Evolutionary conservation across 2,113 vertebrate genomes (phyloP), one percentile per base, ranked within the genome.

Genomic region (Mastomys coucha): DNA sequence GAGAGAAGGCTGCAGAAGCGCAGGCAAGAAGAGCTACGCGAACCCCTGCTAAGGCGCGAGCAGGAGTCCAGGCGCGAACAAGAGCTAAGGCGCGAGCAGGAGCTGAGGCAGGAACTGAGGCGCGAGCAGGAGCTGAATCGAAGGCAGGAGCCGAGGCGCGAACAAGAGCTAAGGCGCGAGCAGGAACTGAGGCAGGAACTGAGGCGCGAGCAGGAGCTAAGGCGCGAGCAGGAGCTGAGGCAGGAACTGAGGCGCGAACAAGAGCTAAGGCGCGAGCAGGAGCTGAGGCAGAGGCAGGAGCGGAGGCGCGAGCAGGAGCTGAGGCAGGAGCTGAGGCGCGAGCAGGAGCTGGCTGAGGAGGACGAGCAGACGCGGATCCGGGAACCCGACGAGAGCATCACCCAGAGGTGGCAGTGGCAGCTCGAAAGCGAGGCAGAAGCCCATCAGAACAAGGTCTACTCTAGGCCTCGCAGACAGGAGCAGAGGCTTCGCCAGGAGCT

Each of bases 391-490:
- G 24, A 97, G 33, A 81, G 63, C 63, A 88, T 45, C 36, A 31
- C 39, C n/a, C 56, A 56, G 11, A 77, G 60, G 31, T 96, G 89
- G 97, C 97, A 90, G 80, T 87, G 91, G 97, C 96, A 96, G 82
- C 91, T 96, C 2, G 97, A 97, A 60, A 88, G 80, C 1, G 97
- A 97, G 42, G 94, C 75, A 0, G 91, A 95, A 4, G 95, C 95
- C 0, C 97, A 91, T 2, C 97, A 97, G 58, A 96, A 69, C 90
- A 97, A 97, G 85, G 93, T 97, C 39, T 97, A 96, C 94, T 94
- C 97, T 26, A 60, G 76, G 91, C 97, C 97, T 19, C 17, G 51
- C 56, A 45, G 87, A 75, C 94, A 97, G 26, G 78, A 60, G 13
- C 69, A 36, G 76, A 69, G 78, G 82, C 73, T 22, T 5, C 72